phyloP scores from a whole-genome alignment of 2,888 invertebrate species.

The Xanthia togata region DNA sequence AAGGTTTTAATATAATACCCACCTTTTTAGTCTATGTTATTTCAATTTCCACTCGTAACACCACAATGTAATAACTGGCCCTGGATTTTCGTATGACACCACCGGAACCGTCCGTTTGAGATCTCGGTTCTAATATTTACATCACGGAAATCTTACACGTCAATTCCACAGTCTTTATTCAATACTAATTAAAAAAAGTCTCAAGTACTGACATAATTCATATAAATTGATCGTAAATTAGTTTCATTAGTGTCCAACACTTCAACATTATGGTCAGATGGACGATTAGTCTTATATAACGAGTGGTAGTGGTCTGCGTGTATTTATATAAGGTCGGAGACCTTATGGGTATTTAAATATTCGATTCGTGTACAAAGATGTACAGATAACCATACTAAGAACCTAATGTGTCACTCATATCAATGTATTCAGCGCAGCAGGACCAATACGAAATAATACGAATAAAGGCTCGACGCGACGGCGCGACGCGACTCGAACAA shows the following conservation, averaged over 20 bases:
- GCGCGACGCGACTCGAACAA: too few species aligned
- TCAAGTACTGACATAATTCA: conserved; percentile 21
- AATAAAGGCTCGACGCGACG: too few species aligned
- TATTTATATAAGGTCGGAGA: conserved; percentile 21
- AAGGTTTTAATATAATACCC: too few species aligned
- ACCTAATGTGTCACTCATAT: conserved; percentile 37
- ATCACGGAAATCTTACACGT: background rate
- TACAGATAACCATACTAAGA: conserved; percentile 30
- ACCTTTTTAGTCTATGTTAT: too few species aligned
- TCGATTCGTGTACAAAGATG: conserved; percentile 41
- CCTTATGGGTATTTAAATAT: conserved; percentile 55
- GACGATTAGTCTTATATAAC: conserved; percentile 18
- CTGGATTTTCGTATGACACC: too few species aligned
- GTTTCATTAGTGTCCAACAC: conserved; percentile 4
- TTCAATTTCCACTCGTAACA: too few species aligned
- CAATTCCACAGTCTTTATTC: background rate
- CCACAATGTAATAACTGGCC: too few species aligned
- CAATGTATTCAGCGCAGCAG: conserved; percentile 29
- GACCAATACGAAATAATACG: conserved; percentile 8
- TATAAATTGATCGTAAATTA: conserved; percentile 45
- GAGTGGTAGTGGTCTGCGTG: conserved; percentile 5
- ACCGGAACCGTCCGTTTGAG: too few species aligned
- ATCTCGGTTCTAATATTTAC: background rate
- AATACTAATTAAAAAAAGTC: conserved; percentile 7
- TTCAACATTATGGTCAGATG: conserved; percentile 37